A percentile compares a stretch with the other conserved stretches of the same genome.
Conservation (phyloP, 2,113 vertebrate genomes). For the Oryzias curvinotus region DNA sequence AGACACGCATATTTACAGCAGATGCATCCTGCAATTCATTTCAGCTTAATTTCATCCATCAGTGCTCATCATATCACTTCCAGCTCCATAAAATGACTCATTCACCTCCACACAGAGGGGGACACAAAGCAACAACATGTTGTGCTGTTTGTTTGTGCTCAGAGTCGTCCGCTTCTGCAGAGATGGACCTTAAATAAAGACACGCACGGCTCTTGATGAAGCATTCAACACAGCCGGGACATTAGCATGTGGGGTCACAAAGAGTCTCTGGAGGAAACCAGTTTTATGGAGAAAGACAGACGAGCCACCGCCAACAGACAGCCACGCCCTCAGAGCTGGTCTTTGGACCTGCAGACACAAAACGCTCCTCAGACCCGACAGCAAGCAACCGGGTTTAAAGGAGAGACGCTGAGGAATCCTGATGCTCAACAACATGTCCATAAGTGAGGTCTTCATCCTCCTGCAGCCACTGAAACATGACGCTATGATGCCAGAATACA, state of each 20-base stretch:
- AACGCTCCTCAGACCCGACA: no score
- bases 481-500: neutral
- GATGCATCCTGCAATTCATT: slow-evolving; percentile 38
- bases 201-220: no score
- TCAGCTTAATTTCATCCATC: slow-evolving; percentile 55
- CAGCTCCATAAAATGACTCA: slow-evolving; percentile 20
- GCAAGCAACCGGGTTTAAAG: neutral
- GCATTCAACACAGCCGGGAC: no score
- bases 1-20: slow-evolving; percentile 36
- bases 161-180: neutral
- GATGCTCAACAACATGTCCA: neutral
- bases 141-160: neutral
- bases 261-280: no score
- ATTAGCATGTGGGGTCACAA: no score
- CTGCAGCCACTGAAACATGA: neutral
- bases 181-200: no score
- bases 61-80: slow-evolving; percentile 36
- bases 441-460: neutral
- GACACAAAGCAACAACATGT: slow-evolving; percentile 2
- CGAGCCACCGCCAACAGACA: no score
- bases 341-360: no score
- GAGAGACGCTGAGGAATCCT: neutral
- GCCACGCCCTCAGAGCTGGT: no score
- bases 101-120: slow-evolving; percentile 23
- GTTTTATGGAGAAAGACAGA: no score